Conservation (phyloP, 2,888 invertebrate species). For the Drosophila atripex region DNA sequence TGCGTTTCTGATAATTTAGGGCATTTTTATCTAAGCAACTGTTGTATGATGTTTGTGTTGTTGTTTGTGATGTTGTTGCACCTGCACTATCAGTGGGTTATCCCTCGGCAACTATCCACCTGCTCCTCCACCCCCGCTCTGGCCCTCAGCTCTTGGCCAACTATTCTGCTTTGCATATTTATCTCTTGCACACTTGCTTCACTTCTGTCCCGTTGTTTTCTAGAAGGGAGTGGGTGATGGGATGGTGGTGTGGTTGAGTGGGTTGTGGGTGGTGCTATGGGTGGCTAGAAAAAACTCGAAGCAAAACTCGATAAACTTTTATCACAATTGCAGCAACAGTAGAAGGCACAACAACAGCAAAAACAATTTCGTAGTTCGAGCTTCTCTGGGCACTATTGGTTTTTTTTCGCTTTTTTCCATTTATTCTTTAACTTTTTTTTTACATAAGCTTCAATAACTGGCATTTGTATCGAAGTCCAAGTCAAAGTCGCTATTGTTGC, state of each 20-base stretch:
- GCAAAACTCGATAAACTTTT: conserved; percentile 75
- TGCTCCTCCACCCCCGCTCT: not conserved
- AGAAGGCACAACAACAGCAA: conserved; percentile 30
- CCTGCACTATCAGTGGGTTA: conserved; percentile 63
- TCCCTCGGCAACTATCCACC: conserved; percentile 19
- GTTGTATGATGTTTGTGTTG: conserved; percentile 44
- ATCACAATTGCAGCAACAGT: conserved; percentile 71
- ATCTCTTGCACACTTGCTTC: conserved; percentile 71
- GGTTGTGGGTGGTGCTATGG: conserved; percentile 37
- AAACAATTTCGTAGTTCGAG: conserved; percentile 23
- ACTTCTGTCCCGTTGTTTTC: conserved; percentile 40
- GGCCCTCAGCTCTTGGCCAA: conserved; percentile 1
- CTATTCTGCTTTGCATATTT: conserved; percentile 69
- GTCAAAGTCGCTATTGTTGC: conserved; percentile 14
- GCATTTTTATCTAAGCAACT: conserved; percentile 71
- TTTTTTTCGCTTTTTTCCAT: not conserved
- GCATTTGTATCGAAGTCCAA: conserved; percentile 40
- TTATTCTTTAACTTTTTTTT: conserved; percentile 34
- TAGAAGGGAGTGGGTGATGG: conserved; percentile 7
- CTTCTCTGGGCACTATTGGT: not conserved
- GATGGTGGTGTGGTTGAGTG: not conserved
- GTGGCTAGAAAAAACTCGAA: conserved; percentile 51
- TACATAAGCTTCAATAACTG: conserved; percentile 48
- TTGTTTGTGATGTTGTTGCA: conserved; percentile 57
- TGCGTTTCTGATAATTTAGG: conserved; percentile 67